Evolutionary conservation across 1,140 invertebrate species (phyloP).

Genomic region (Microplitis mediator): DNA sequence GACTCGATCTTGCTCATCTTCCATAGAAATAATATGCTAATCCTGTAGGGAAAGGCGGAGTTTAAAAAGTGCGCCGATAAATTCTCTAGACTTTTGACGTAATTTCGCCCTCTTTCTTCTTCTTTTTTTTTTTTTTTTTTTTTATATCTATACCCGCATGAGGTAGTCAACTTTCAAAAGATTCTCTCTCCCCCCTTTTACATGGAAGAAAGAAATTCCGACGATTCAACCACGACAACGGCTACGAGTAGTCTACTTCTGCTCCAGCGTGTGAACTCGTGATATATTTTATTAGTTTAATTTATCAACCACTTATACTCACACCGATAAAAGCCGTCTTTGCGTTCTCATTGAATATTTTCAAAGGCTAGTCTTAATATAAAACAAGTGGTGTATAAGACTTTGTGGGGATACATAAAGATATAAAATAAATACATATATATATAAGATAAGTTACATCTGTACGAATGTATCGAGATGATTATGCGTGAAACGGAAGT

Average conservation of each 20-base stretch:
- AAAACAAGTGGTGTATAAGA: neutral
- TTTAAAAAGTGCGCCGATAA: conserved; percentile 63
- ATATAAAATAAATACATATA: neutral
- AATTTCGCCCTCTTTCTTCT: conserved; percentile 47
- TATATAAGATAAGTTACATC: neutral
- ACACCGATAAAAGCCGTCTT: neutral
- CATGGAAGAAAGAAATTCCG: conserved; percentile 30
- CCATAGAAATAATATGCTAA: conserved; percentile 64
- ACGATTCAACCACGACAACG: neutral
- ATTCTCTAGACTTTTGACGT: conserved; percentile 62
- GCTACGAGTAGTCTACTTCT: neutral
- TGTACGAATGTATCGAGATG: neutral
- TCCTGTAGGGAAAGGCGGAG: conserved; percentile 54
- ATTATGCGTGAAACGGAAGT: neutral
- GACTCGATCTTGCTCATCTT: conserved; percentile 38
- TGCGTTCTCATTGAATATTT: conserved; percentile 1
- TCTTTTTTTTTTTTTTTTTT: conserved; percentile 24
- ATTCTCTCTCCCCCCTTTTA: conserved; percentile 45
- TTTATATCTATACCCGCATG: neutral
- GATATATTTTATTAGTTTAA: conserved; percentile 18
- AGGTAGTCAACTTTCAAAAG: conserved; percentile 49
- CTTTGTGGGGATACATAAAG: too few relatives aligned
- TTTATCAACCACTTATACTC: conserved; percentile 1
- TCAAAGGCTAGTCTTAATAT: neutral
- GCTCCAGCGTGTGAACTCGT: conserved; percentile 2